These are phyloP conservation scores for Atherix ibis DNA, from an alignment of 2,888 invertebrate species.

Conservation along the genomic window DNA sequence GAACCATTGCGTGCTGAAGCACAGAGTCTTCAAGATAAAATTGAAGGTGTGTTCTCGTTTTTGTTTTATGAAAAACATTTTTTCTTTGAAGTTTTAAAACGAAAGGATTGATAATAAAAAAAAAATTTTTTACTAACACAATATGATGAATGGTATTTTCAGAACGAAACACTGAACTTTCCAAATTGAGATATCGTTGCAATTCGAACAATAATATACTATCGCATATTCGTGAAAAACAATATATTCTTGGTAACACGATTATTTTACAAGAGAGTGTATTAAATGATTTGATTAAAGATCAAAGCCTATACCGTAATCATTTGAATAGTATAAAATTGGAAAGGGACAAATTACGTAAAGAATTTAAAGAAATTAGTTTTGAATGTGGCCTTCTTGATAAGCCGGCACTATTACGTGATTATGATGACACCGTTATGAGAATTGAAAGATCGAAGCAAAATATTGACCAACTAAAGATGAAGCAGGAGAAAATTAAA, in stretches of 20 bases:
- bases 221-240: slow-evolving; percentile 23
- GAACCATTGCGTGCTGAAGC: slow-evolving; percentile 21
- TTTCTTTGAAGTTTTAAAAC: too few relatives aligned
- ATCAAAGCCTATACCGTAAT: slow-evolving; percentile 11
- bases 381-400: slow-evolving; percentile 21
- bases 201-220: slow-evolving; percentile 19
- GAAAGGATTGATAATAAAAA: not conserved
- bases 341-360: slow-evolving; percentile 14
- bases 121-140: not conserved
- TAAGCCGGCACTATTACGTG: slow-evolving; percentile 21
- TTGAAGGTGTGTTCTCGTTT: slow-evolving; percentile 26
- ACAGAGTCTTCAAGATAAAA: slow-evolving; percentile 20
- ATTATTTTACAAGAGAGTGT: slow-evolving; percentile 8
- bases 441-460: slow-evolving; percentile 9
- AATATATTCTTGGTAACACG: slow-evolving; percentile 13
- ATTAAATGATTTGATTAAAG: slow-evolving; percentile 5
- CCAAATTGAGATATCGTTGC: slow-evolving; percentile 16
- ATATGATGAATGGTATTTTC: slow-evolving; percentile 15
- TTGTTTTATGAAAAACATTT: too few relatives aligned
- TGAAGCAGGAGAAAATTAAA: slow-evolving; percentile 1
- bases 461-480: slow-evolving; percentile 11
- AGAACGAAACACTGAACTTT: slow-evolving; percentile 21
- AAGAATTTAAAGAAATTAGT: slow-evolving; percentile 15
- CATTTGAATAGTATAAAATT: slow-evolving; percentile 16
- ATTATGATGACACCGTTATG: slow-evolving; percentile 20